phyloP scores from a whole-genome alignment of 53 echinoderm and acorn worm genomes.

The Temnopleurus reevesii region DNA sequence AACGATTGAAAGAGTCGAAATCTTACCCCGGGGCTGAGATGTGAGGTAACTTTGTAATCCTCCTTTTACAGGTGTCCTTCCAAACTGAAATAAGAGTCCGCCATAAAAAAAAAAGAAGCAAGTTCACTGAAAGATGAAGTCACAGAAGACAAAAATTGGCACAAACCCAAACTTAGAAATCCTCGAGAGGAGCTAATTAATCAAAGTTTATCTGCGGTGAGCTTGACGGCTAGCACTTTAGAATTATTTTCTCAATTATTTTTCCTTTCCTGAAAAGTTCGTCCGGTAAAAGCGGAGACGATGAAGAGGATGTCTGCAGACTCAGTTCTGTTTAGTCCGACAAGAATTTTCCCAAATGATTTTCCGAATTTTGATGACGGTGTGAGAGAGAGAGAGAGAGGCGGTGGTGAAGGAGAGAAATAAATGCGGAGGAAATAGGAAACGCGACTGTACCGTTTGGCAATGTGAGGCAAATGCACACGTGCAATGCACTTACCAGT shows the following conservation, averaged over 20 bases:
- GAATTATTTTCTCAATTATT: not conserved
- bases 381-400: not conserved
- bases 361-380: slow-evolving; percentile 5
- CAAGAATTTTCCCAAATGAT: slow-evolving; percentile 16
- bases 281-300: not conserved
- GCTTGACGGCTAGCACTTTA: not conserved
- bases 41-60: slow-evolving; percentile 16
- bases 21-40: not conserved
- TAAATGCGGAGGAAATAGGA: not conserved
- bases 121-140: not conserved
- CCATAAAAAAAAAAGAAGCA: not conserved
- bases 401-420: not conserved
- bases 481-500: not conserved
- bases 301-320: not conserved
- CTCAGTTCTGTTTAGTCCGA: slow-evolving; percentile 39
- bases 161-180: not conserved
- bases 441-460: slow-evolving; percentile 8
- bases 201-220: not conserved
- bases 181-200: slow-evolving; percentile 1
- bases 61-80: slow-evolving; percentile 1
- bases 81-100: not conserved
- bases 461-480: slow-evolving; percentile 21
- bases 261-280: not conserved
- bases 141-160: not conserved
- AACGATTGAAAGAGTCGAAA: no score